Conservation (phyloP, 2,797 vertebrate genomes). For the Thripadectes ignobilis region DNA sequence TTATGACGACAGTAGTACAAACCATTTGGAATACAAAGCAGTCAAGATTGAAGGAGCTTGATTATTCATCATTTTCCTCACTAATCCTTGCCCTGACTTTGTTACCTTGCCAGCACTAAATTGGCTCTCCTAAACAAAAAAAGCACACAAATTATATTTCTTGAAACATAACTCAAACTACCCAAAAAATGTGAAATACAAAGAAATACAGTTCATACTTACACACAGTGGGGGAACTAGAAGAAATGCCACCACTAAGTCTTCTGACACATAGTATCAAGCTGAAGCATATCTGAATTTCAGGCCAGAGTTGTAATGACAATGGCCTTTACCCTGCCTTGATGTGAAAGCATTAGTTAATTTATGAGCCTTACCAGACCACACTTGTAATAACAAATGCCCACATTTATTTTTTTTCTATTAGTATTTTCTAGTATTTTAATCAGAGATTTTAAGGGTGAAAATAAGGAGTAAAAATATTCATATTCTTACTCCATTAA, state of each 20-base stretch:
- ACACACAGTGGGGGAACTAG: not conserved
- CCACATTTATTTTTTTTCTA: too few relatives aligned
- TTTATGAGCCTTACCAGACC: not conserved
- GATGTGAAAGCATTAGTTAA: not conserved
- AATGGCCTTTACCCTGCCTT: not conserved
- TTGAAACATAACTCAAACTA: not conserved
- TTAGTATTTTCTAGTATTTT: not conserved
- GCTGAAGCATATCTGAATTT: not conserved
- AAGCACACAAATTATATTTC: rapidly evolving
- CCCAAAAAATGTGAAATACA: not conserved
- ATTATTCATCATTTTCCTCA: not conserved
- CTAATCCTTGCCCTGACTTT: not conserved
- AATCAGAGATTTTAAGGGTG: not conserved
- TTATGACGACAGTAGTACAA: not conserved
- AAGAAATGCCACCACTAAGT: not conserved
- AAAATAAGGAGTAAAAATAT: not conserved
- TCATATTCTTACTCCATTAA: not conserved
- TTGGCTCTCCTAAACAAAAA: not conserved
- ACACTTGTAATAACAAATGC: not conserved
- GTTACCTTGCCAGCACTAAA: not conserved
- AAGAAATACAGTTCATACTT: not conserved
- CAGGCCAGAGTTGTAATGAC: not conserved
- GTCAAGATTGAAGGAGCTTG: not conserved
- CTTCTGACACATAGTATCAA: not conserved
- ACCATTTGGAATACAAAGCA: not conserved